Conservation (phyloP, 2,797 vertebrate species). For the Characodon lateralis region DNA sequence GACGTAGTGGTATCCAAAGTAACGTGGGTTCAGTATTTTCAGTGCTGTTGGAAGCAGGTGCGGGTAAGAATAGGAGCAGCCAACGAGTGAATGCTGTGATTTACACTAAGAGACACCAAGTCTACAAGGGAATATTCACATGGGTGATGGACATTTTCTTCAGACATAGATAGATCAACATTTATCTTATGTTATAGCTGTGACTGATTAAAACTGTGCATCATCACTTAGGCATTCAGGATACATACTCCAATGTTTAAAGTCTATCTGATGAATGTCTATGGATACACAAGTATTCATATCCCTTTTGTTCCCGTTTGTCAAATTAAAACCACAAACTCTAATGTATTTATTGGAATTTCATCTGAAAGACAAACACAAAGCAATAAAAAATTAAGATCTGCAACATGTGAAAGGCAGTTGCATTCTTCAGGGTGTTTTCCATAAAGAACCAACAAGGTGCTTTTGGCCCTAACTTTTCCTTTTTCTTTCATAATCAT, state of each 20-base stretch:
- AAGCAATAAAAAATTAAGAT: not conserved
- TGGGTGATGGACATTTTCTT: conserved; percentile 5
- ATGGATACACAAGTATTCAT: not conserved
- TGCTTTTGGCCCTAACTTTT: conserved; percentile 12
- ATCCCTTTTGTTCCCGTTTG: not conserved
- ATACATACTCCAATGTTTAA: not conserved
- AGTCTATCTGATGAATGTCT: not conserved
- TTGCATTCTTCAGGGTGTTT: conserved; percentile 12
- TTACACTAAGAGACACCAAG: conserved; percentile 49
- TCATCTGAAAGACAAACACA: not conserved
- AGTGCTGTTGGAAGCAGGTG: conserved; percentile 45
- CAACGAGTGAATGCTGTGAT: conserved; percentile 38
- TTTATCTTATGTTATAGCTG: conserved; percentile 28
- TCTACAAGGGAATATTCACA: conserved; percentile 24
- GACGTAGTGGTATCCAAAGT: conserved; percentile 78
- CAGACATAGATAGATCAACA: conserved; percentile 16
- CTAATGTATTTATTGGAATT: not conserved
- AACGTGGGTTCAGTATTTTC: conserved; percentile 66
- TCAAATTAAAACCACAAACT: not conserved
- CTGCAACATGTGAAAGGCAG: not conserved
- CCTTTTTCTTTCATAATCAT: conserved; percentile 3
- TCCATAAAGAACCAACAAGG: conserved; percentile 35
- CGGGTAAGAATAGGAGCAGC: conserved; percentile 22
- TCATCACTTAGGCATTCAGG: not conserved
- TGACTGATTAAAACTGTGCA: not conserved